A percentile compares a stretch with the other conserved stretches of the same genome.
Evolutionary conservation across 1,140 invertebrate species (phyloP).

Genomic region (Melanaphis sacchari): DNA sequence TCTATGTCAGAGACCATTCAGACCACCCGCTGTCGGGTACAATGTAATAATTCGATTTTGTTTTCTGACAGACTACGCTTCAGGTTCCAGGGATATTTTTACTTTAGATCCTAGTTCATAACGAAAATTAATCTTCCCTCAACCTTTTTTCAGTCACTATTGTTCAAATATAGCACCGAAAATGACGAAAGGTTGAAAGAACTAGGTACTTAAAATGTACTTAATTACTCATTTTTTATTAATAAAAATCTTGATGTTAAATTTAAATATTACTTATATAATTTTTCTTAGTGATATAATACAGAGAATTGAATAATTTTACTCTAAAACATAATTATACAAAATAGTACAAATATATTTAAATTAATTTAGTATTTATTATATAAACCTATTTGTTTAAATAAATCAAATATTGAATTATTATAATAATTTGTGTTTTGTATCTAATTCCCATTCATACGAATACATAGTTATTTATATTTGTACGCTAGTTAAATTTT

Average conservation of each 20-base stretch:
- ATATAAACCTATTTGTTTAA: neutral
- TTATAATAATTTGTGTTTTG: neutral
- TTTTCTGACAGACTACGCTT: neutral
- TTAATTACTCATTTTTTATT: neutral
- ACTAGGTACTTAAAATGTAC: neutral
- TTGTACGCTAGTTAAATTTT: neutral
- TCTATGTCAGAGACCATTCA: neutral
- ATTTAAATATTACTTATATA: neutral
- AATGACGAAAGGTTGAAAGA: neutral
- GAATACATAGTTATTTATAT: neutral
- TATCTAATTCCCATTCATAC: neutral
- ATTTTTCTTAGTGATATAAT: neutral
- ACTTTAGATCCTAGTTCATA: neutral
- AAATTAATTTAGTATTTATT: too few species aligned
- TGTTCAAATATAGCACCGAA: conserved; percentile 1
- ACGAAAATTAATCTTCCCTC: neutral
- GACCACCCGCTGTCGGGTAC: neutral
- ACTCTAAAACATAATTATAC: neutral
- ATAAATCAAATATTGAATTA: neutral
- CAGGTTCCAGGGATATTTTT: neutral
- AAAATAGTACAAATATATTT: neutral
- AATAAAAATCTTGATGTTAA: neutral
- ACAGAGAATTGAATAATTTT: neutral
- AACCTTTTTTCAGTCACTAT: neutral
- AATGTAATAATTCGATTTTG: conserved; percentile 9